These are phyloP conservation scores for Psilopsiagon aurifrons DNA, from an alignment of 2,113 vertebrate genomes.

Conservation along the genomic window DNA sequence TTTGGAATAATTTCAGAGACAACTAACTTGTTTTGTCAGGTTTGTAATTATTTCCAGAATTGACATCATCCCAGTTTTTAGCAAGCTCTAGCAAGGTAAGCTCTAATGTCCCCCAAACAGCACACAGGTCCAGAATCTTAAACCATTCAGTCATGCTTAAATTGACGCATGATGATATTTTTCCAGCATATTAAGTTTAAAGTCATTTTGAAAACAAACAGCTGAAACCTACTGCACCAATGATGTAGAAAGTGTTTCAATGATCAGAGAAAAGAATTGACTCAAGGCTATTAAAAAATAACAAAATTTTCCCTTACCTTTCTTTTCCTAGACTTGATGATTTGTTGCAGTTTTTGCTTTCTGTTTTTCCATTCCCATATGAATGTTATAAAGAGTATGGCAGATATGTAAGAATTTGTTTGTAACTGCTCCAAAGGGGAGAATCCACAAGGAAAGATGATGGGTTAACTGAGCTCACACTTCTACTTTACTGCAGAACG, in stretches of 20 bases:
- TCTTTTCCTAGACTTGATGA: neutral
- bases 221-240: neutral
- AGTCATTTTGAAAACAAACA: neutral
- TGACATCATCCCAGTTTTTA: neutral
- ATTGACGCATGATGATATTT: neutral
- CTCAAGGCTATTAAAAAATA: neutral
- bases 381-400: neutral
- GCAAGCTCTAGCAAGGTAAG: neutral
- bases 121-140: neutral
- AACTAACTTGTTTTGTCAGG: neutral
- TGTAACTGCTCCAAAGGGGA: neutral
- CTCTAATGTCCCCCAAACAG: neutral
- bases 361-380: neutral
- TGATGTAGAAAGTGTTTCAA: neutral
- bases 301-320: neutral
- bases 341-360: neutral
- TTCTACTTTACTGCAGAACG: neutral
- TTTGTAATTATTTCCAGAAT: conserved; percentile 33
- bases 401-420: neutral
- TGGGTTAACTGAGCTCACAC: neutral
- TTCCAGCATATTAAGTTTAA: neutral
- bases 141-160: neutral
- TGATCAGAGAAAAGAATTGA: neutral
- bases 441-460: neutral
- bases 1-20: neutral